phyloP scores from a whole-genome alignment of 2,113 vertebrate species.

The Terrapene triunguis region DNA sequence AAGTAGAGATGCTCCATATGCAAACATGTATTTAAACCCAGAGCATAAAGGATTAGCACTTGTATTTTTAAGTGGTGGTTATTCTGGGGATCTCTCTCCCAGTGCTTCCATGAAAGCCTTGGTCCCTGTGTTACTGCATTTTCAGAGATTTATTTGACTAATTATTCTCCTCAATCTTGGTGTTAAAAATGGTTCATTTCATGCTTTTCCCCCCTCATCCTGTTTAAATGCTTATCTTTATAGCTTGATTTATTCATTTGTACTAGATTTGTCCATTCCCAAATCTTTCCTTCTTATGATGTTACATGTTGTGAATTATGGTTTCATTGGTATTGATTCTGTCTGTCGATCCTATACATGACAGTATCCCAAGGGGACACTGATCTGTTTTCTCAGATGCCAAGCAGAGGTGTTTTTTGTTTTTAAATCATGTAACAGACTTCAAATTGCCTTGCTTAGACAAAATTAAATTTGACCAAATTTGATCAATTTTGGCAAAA shows the following conservation, averaged over 20 bases:
- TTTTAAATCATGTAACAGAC: neutral
- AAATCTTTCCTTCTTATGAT: neutral
- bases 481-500: neutral
- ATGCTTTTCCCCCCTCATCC: neutral
- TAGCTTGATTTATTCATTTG: neutral
- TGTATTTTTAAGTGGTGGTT: neutral
- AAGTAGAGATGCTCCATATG: neutral
- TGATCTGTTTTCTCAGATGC: neutral
- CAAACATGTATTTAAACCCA: neutral
- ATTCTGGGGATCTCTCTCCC: neutral
- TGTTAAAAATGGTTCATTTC: neutral
- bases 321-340: neutral
- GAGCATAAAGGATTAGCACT: neutral
- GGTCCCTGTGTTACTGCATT: neutral
- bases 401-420: neutral
- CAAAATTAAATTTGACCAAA: neutral
- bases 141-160: neutral
- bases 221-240: neutral
- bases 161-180: neutral
- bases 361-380: neutral
- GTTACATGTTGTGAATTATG: neutral
- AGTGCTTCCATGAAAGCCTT: neutral
- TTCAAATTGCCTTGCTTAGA: neutral
- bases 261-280: neutral
- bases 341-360: neutral